A percentile compares a stretch with the other conserved stretches of the same genome.
phyloP scores from a whole-genome alignment of 2,113 vertebrate species.

The Polyodon spathula region DNA sequence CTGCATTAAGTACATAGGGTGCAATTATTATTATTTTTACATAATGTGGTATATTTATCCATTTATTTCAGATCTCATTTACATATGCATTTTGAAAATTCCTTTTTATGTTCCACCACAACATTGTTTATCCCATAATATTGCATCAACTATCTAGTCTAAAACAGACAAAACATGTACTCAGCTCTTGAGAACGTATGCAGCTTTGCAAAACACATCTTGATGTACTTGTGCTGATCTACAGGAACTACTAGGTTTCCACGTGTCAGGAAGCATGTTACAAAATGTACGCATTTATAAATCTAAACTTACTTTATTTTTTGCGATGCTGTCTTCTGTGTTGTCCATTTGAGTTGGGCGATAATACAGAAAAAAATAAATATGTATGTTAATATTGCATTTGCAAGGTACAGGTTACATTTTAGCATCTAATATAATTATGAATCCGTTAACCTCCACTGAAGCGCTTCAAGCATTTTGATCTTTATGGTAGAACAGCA shows the following conservation, averaged over 20 bases:
- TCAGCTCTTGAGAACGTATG: neutral
- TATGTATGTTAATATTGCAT: neutral
- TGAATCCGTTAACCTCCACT: no score
- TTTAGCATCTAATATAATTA: slow-evolving; percentile 13
- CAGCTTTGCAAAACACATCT: neutral
- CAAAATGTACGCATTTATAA: neutral
- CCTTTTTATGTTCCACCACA: neutral
- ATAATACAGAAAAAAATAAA: neutral
- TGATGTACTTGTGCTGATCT: neutral
- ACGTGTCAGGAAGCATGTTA: no score
- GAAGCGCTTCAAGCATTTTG: no score
- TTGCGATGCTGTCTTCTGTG: neutral
- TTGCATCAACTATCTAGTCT: neutral
- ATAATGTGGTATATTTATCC: no score
- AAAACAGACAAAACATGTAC: neutral
- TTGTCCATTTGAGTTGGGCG: neutral
- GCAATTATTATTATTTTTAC: no score
- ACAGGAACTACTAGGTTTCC: neutral
- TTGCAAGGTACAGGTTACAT: slow-evolving; percentile 20
- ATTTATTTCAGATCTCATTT: no score
- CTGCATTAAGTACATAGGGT: neutral
- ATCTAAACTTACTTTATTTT: slow-evolving; percentile 16
- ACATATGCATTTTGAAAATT: no score
- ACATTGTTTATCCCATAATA: neutral
- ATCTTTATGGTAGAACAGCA: slow-evolving; percentile 23